Evolutionary conservation across 1,140 invertebrate species (phyloP), one percentile per base, ranked within the genome.

Genomic region (Eupeodes corollae): DNA sequence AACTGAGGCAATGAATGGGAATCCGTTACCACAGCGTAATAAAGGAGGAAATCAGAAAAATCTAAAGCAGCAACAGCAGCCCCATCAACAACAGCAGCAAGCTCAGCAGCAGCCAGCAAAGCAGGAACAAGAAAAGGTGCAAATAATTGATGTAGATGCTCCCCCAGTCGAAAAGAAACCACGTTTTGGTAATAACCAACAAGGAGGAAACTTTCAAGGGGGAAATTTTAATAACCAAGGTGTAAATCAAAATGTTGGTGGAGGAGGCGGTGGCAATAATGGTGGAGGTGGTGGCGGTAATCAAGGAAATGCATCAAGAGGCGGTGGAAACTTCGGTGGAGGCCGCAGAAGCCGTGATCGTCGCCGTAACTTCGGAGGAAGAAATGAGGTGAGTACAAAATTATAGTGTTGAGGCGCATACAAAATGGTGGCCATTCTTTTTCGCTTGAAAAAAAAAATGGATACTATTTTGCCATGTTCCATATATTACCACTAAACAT

Each of bases 281-380:
- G 44, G 16, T 41, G 16, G 39, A 34, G 53, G 48, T 19, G 46
- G 50, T 5, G 41, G 41, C 3, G 31, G 41, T 11, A 40, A 38
- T 35, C 53, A 47, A 42, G 35, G 35, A 19, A n/a, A 21, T 1
- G n/a, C 35, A 33, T 8, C 15, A 38, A 26, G 30, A n/a, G 19
- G 21, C 9, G 14, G 15, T 31, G n/a, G 32, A 2, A 42, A 38
- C 31, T 19, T 16, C 35, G 56, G 56, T 26, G 38, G 60, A 15
- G 53, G 59, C 34, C 61, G 68, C 37, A 63, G 69, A 33, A 56
- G 63, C 46, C 53, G 69, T 44, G 63, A 68, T 39, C 56, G 67
- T 34, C 65, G 71, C 12, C 5, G 14, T 5, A 35, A 15, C 12
- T 35, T 35, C 12, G 34, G 34, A 5, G 14, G 14, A 12, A 35